These are phyloP conservation scores for Apotomis capreana DNA, from an alignment of 2,888 invertebrate genomes.

Conservation along the genomic window DNA sequence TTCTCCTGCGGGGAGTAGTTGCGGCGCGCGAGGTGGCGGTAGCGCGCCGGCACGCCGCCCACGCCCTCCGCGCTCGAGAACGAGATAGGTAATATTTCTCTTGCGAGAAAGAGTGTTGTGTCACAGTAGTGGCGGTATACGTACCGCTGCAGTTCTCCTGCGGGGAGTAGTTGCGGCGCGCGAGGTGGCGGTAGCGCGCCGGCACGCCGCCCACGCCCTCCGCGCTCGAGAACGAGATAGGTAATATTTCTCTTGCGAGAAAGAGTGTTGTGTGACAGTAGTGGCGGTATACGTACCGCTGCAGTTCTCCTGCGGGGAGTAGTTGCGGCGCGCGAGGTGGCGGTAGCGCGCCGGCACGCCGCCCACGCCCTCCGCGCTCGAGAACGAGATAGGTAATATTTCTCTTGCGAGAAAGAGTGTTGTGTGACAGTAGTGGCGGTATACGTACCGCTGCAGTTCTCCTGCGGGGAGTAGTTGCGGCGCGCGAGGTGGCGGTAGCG, in stretches of 20 bases:
- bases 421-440: too few relatives aligned
- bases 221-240: conserved; percentile 78
- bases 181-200: conserved; percentile 73
- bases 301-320: conserved; percentile 75
- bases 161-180: conserved; percentile 75
- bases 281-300: conserved; percentile 58
- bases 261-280: too few relatives aligned
- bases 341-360: conserved; percentile 64
- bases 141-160: conserved; percentile 75
- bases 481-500: conserved; percentile 74
- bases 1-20: conserved; percentile 78
- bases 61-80: conserved; percentile 78
- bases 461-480: conserved; percentile 76
- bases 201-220: conserved; percentile 63
- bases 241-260: conserved; percentile 41
- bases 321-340: conserved; percentile 74
- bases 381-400: conserved; percentile 39
- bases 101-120: too few relatives aligned
- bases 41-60: conserved; percentile 59
- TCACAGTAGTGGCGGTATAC: background rate
- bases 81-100: conserved; percentile 59
- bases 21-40: conserved; percentile 72
- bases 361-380: conserved; percentile 72
- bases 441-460: conserved; percentile 69
- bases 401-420: too few relatives aligned